Evolutionary conservation across 2,113 vertebrate genomes (phyloP).

Genomic region (Xyrauchen texanus): DNA sequence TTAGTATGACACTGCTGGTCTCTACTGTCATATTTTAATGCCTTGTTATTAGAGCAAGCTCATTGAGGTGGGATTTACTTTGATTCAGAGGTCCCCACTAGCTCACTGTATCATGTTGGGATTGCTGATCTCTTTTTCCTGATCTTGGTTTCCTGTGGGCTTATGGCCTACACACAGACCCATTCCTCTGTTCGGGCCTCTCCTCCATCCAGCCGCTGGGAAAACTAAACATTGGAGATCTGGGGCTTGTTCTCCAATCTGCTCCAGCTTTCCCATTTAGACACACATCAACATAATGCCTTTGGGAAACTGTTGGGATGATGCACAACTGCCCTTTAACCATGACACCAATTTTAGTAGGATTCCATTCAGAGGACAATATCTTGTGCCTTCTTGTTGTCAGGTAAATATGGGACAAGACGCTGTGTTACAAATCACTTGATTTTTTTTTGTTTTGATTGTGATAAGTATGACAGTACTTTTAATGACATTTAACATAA

Average conservation of each 20-base stretch:
- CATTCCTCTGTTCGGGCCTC: constrained; percentile 1
- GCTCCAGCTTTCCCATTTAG: constrained; percentile 19
- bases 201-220: constrained; percentile 19
- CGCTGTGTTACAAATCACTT: not conserved
- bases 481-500: too few relatives aligned
- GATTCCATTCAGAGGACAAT: not conserved
- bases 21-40: constrained; percentile 29
- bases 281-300: constrained; percentile 18
- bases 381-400: not conserved
- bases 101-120: constrained; percentile 45
- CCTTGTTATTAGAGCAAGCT: constrained; percentile 22
- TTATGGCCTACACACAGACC: constrained; percentile 47
- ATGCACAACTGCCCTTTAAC: not conserved
- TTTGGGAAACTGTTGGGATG: not conserved
- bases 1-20: constrained; percentile 11
- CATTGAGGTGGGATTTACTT: constrained; percentile 49
- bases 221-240: constrained; percentile 47
- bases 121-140: constrained; percentile 54
- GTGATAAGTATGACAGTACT: not conserved
- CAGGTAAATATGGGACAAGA: not conserved
- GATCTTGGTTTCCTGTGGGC: constrained; percentile 52
- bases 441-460: not conserved
- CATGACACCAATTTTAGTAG: not conserved
- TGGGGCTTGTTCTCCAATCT: constrained; percentile 33
- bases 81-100: not conserved